Base-by-base conservation (phyloP, 2,888 invertebrate genomes). In the Orthosia incerta region DNA sequence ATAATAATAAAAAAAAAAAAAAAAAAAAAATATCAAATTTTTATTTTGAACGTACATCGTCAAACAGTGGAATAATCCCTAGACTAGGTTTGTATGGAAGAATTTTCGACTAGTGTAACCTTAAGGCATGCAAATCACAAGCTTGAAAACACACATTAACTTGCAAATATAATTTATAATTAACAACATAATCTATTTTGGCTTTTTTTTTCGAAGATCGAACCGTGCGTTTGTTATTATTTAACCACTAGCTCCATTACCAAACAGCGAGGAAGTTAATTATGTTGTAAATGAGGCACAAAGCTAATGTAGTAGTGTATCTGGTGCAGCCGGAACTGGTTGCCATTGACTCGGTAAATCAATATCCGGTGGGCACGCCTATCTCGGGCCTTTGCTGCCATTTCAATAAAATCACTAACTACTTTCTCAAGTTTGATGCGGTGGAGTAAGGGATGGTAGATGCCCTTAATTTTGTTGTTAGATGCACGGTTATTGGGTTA, bases 301-400 rank as follows among this genome's bases (percentile, higher is more conserved):
- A 91, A 93, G 93, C 90, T 92, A 91, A 91, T 91, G 90, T 91
- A 89, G 79, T 89, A 88, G 87, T 87, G 74, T 76, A 79, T 75
- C 62, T 70, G 66, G 87, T 90, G 88, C 89, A 89, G 87, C 86
- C 87, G 94, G 94, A 93, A 92, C 90, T 86, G 85, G 86, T 91
- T 91, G 91, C 88, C 89, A 92, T 90, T 93, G 93, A 92, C 89
- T 88, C 91, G 90, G 91, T 95, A 94, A 95, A 95, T 95, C 95
- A 95, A 96, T 96, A 95, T 95, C 95, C 96, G 94, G 94, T 92
- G 90, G 90, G 90, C 87, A 90, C 90, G 92, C 88, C 88, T 88
- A 91, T 89, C 89, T 86, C 55, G 26, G 89, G 87, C 87, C 86
- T 86, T 80, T 81, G 65, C 82, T 74, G 82, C 80, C 83, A 87